Base-by-base conservation (phyloP, 2,113 vertebrate genomes). In the Panthera leo region DNA sequence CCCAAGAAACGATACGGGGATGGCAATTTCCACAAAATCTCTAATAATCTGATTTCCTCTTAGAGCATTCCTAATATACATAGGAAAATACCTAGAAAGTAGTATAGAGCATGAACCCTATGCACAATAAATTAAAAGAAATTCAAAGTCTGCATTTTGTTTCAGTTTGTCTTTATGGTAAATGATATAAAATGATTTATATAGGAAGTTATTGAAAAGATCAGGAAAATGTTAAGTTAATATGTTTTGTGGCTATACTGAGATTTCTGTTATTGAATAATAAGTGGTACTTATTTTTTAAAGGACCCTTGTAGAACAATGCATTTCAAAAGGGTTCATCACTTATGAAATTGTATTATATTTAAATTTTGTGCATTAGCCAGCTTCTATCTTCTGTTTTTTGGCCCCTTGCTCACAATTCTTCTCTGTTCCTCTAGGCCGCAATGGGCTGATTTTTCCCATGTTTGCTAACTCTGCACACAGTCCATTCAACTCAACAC, bases 111-210 rank as follows among this genome's bases (percentile, higher is more conserved):
- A n/a, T 83, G 11, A 76, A 92, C 34, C 58, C 25, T 25, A 51
- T 67, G 39, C 29, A 58, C 8, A 67, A 53, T 63, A 87, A 61
- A 89, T 85, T 45, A 71, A 76, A 96, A 87, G 5, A 76, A 92
- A 85, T 91, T 87, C 13, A 29, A 94, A 39, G 23, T 88, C 34
- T 63, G 12, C 25, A 55, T 85, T 88, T 97, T 87, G 5, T 80
- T 95, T 95, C 39, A 78, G 68, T 78, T 89, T 75, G 10, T 94
- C 65, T 92, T 91, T 71, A 82, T 85, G 29, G 53, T 65, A 88
- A 95, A 88, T 91, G 39, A 31, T 36, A 15, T 93, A 70, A 76
- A 42, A 87, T 70, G 9, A 79, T 83, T 88, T 78, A 58, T 29
- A 42, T 92, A 78, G 87, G 5, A 87, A 63, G 6, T 63, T 92